A percentile compares a stretch with the other conserved stretches of the same genome.
Conservation (phyloP, 2,888 invertebrate genomes). For the Phytoseiulus persimilis region DNA sequence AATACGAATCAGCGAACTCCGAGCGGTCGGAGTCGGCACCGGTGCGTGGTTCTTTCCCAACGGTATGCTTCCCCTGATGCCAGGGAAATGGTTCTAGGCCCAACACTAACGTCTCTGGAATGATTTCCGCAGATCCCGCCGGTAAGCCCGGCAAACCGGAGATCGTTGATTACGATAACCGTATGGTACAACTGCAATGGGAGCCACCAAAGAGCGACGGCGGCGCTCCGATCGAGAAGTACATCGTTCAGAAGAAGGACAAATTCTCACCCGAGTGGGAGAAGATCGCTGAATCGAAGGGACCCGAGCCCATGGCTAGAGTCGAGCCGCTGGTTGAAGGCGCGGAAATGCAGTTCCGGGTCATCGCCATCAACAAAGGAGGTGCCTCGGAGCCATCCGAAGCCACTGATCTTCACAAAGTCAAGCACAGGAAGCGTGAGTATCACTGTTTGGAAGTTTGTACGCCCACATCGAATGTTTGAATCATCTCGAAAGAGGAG, state of each 20-base stretch:
- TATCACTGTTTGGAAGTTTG: background rate
- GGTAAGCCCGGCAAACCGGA: slow-evolving; percentile 84
- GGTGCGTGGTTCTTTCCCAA: background rate
- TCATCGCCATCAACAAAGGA: slow-evolving; percentile 85
- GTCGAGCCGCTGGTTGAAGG: slow-evolving; percentile 78
- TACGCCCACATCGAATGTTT: background rate
- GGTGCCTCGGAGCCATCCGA: slow-evolving; percentile 82
- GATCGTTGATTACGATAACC: slow-evolving; percentile 84
- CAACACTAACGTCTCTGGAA: background rate
- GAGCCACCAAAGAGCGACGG: slow-evolving; percentile 77
- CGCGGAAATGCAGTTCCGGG: slow-evolving; percentile 80
- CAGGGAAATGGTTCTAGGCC: background rate
- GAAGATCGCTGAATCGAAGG: slow-evolving; percentile 67
- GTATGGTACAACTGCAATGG: slow-evolving; percentile 85
- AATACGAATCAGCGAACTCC: background rate
- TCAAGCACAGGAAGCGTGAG: slow-evolving; percentile 77
- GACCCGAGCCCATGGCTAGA: slow-evolving; percentile 51
- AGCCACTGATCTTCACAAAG: slow-evolving; percentile 75
- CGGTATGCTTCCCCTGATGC: background rate
- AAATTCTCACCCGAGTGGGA: slow-evolving; percentile 73
- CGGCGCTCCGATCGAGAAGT: slow-evolving; percentile 83
- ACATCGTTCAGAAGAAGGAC: slow-evolving; percentile 74
- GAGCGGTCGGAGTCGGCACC: background rate
- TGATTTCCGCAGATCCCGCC: slow-evolving; percentile 61
- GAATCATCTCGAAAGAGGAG: slow-evolving; percentile 46